Conservation (phyloP, 2,797 vertebrate species). For the Manis pentadactyla region DNA sequence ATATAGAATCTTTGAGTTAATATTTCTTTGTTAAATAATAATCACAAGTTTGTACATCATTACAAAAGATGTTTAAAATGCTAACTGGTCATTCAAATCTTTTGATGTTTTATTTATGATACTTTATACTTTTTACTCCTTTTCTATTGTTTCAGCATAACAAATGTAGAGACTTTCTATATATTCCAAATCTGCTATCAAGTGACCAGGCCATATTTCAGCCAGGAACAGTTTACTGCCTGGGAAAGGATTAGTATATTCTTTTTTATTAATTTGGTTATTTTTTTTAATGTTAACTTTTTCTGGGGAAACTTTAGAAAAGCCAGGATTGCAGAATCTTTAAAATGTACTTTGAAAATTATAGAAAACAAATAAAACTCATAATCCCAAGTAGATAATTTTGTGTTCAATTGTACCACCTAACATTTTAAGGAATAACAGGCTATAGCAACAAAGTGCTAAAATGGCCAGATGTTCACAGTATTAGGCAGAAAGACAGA, state of each 20-base stretch:
- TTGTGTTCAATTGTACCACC: neutral
- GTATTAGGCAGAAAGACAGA: too few relatives aligned
- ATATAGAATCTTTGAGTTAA: neutral
- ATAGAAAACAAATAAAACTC: neutral
- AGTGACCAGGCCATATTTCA: neutral
- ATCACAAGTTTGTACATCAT: neutral
- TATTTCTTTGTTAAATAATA: constrained; percentile 17
- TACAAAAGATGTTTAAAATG: neutral
- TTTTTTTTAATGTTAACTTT: neutral
- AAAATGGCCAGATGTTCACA: neutral
- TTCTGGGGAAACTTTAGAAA: constrained; percentile 1
- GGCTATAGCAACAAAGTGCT: neutral
- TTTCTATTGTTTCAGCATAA: constrained; percentile 25
- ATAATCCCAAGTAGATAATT: neutral
- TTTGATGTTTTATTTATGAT: neutral
- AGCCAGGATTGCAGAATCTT: neutral
- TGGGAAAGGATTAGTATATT: neutral
- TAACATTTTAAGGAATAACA: constrained; percentile 20
- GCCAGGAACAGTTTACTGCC: neutral
- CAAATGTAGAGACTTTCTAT: neutral
- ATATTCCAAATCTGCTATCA: neutral
- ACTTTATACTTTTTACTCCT: neutral
- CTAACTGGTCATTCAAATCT: neutral
- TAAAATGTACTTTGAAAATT: neutral
- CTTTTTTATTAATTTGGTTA: neutral